These are phyloP conservation scores for Brachypodius melanocephalos DNA, from an alignment of 2,113 vertebrate genomes.

Conservation along the genomic window DNA sequence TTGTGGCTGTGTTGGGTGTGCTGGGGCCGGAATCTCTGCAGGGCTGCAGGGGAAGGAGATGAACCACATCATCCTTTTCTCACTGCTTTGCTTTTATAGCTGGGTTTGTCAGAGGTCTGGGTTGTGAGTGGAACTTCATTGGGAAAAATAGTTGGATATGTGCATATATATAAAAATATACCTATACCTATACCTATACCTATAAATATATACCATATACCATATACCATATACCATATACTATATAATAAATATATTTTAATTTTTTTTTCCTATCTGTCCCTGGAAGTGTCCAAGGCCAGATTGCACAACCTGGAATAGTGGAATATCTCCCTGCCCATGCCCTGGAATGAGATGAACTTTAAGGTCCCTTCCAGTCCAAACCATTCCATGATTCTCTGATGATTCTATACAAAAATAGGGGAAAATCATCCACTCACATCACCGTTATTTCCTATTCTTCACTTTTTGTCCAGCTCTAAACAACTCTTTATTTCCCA, in stretches of 20 bases:
- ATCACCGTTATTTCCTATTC: neutral
- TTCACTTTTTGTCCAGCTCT: neutral
- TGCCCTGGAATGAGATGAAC: neutral
- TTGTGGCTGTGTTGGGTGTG: neutral
- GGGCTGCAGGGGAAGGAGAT: neutral
- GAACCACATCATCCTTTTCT: rapidly evolving
- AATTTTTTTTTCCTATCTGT: no score
- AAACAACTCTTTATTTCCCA: neutral
- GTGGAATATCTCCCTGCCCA: neutral
- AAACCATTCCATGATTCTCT: neutral
- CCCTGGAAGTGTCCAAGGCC: neutral
- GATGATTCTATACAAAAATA: neutral
- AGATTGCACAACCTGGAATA: neutral
- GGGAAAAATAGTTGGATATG: neutral
- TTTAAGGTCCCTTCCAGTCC: neutral
- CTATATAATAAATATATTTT: no score
- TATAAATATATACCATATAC: no score
- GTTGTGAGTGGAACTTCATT: neutral
- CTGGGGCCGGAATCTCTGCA: neutral
- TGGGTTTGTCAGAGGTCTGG: neutral
- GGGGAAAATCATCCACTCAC: neutral
- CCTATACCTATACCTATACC: no score
- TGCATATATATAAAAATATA: neutral
- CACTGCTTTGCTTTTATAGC: neutral
- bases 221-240: no score